These are phyloP conservation scores for Phylloscopus collybita DNA, from an alignment of 2,797 vertebrate species.

Conservation along the genomic window DNA sequence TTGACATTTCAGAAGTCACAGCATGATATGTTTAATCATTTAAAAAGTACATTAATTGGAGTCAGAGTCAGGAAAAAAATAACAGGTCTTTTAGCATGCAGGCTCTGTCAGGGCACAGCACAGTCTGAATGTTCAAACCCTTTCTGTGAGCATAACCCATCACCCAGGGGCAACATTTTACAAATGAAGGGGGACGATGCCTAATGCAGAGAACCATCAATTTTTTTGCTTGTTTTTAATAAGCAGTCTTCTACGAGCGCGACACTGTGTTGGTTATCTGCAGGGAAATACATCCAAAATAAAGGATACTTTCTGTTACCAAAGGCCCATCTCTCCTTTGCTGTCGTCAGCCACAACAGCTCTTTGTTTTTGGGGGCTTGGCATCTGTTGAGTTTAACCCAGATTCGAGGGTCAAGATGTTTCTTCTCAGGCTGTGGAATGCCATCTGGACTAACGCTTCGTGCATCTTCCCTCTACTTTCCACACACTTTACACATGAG, in stretches of 20 bases:
- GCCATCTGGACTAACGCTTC: constrained; percentile 63
- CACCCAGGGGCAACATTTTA: constrained; percentile 24
- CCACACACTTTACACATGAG: constrained; percentile 14
- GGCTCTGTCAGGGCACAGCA: constrained; percentile 33
- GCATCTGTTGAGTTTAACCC: constrained; percentile 72
- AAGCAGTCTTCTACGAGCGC: background rate
- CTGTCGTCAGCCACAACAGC: constrained; percentile 51
- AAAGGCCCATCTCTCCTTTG: background rate
- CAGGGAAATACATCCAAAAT: constrained; percentile 9
- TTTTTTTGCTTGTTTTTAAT: background rate
- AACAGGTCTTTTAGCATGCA: constrained; percentile 38
- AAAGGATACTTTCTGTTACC: constrained; percentile 38
- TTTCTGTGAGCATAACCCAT: constrained; percentile 12
- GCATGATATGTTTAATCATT: constrained; percentile 80
- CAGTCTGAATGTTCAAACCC: background rate
- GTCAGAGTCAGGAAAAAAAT: constrained; percentile 60
- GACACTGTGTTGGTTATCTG: background rate
- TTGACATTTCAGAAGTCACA: constrained; percentile 81
- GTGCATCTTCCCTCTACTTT: constrained; percentile 37
- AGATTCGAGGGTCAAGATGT: constrained; percentile 67
- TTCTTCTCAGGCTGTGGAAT: constrained; percentile 69
- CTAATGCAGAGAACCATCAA: background rate
- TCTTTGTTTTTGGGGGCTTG: constrained; percentile 59
- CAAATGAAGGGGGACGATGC: background rate
- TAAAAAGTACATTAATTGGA: constrained; percentile 80